These are phyloP conservation scores for Drosophila ananassae DNA, from an alignment of 1,140 invertebrate genomes.

Conservation along the genomic window DNA sequence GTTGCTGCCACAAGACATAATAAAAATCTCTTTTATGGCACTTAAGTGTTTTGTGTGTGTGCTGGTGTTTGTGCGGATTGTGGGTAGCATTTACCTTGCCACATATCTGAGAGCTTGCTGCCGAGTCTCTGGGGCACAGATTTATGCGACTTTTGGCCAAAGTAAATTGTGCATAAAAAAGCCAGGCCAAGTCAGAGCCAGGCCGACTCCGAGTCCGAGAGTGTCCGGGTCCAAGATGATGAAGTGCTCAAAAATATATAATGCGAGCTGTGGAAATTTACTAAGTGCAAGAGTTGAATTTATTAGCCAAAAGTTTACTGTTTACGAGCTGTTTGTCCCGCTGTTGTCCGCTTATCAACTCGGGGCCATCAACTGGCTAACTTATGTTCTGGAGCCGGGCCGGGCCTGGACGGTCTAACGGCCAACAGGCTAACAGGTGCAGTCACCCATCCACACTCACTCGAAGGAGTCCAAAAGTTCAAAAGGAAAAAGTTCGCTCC, in stretches of 20 bases:
- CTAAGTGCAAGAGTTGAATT: slow-evolving; percentile 80
- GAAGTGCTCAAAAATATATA: slow-evolving; percentile 77
- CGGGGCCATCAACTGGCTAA: slow-evolving; percentile 64
- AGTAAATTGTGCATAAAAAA: slow-evolving; percentile 82
- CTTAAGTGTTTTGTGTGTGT: slow-evolving; percentile 77
- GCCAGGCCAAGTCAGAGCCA: slow-evolving; percentile 49
- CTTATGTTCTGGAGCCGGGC: slow-evolving; percentile 42
- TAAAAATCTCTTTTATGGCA: slow-evolving; percentile 83
- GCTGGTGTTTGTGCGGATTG: slow-evolving; percentile 74
- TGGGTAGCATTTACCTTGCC: slow-evolving; percentile 79
- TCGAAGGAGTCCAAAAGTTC: slow-evolving; percentile 25
- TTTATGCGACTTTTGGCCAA: slow-evolving; percentile 80
- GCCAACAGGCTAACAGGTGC: slow-evolving; percentile 50
- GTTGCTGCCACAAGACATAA: slow-evolving; percentile 72
- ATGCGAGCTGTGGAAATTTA: slow-evolving; percentile 73
- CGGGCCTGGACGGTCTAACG: slow-evolving; percentile 30
- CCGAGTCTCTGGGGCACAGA: slow-evolving; percentile 55
- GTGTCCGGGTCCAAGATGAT: slow-evolving; percentile 62
- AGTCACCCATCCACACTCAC: slow-evolving; percentile 44
- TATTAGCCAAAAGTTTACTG: slow-evolving; percentile 80
- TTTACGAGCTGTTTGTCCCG: slow-evolving; percentile 73
- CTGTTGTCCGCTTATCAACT: slow-evolving; percentile 63
- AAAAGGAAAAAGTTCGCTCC: slow-evolving; percentile 71
- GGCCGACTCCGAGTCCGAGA: slow-evolving; percentile 20
- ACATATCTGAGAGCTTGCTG: slow-evolving; percentile 3